Evolutionary conservation across 2,113 vertebrate genomes (phyloP), one percentile per base, ranked within the genome.

Genomic region (Eupsittula cactorum): DNA sequence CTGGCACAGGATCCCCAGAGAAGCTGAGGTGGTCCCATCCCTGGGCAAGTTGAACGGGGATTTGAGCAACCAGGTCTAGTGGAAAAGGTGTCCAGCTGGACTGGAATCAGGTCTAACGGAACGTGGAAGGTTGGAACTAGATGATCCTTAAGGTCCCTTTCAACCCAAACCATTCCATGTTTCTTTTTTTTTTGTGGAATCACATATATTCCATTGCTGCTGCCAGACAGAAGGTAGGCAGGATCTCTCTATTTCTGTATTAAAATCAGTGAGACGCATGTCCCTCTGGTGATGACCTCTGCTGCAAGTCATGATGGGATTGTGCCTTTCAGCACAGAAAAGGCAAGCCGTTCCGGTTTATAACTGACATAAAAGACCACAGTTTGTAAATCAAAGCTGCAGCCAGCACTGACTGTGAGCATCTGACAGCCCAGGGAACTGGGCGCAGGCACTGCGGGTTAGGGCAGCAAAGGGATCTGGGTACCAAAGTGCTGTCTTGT

Each of bases 311-410:
- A 5, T 0, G 55, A 18, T 5, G 68, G 19, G 44, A 37, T 55
- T 14, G 5, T 6, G 46, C 9, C 41, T 69, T 33, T 37, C 1
- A 5, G 50, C 0, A 1, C 55, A 37, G 33, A 41, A 20, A 10
- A 33, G 33, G 20, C 15, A 29, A 27, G 13, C 28, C 0, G 0
- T 10, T 13, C 1, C 0, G 21, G 29, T 2, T 29, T 57, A 1
- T 16, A 55, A n/a, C 12, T 63, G 75, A 35, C 5, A 23, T 16
- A 7, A 41, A 62, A 47, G 57, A n/a, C 23, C 37, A 3, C 19
- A 13, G 27, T 12, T 52, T 31, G 25, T 52, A 42, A 47, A 44
- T 35, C 33, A 31, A 7, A 69, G 52, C 80, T n/a, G 47, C 60
- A 25, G 50, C 42, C 1, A 1, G 31, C 37, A 18, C 39, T 1